Base-by-base conservation (phyloP, 2,797 vertebrate genomes). In the Sebastes elongatus region DNA sequence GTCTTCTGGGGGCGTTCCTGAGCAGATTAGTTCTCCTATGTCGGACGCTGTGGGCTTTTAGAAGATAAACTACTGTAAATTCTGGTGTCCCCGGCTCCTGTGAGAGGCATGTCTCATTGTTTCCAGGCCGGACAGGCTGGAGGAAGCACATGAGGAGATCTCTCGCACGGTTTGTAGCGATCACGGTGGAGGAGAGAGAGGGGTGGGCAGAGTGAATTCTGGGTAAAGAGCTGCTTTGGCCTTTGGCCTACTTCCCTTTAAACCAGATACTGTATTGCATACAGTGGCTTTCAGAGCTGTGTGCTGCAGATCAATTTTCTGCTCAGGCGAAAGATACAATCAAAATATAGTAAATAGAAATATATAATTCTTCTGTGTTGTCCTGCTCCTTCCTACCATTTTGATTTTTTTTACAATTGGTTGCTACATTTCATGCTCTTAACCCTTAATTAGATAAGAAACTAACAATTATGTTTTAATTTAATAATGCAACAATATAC, bases 1-100 rank as follows among this genome's bases (percentile, higher is more conserved):
- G 61, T 69, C 69, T 56, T 74, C 38, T 27, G 11, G 65, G 63
- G 49, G 73, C 49, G 20, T 38, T 88, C 68, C 78, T 82, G 76
- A 80, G 55, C 62, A 55, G 64, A 93, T 95, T 93, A 87, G 90
- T 89, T 93, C 86, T 84, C 84, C 85, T 56, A 35, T 46, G 33
- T 76, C 73, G 66, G 11, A 78, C 76, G 59, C 46, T 10, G 62
- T n/a, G 18, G 49, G 5, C 30, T 71, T 78, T 76, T 78, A 76
- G 75, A 78, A 86, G 46, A 81, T 63, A 76, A 86, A 80, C 20
- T 32, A 59, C 53, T 23, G 20, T 63, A 63, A 25, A 28, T 66
- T 59, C 53, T 75, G 22, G 27, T 67, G 78, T 74, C 49, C 59
- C 59, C 7, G 42, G 53, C 55, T 82, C 73, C 78, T 5, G 38